Conservation (phyloP, 1,140 invertebrate genomes). For the Mamestra configurata region DNA sequence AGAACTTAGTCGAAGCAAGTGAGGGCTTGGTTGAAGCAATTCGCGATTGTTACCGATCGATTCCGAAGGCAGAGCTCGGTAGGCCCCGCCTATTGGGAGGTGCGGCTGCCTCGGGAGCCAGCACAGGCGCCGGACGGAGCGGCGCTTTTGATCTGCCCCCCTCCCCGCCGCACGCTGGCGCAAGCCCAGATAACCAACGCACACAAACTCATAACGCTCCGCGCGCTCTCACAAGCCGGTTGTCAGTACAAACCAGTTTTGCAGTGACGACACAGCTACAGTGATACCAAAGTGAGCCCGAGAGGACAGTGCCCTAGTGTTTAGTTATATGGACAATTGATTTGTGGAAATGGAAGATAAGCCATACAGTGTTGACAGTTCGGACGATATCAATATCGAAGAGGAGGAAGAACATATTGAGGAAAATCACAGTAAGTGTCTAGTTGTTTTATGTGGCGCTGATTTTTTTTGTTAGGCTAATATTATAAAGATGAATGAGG, state of each 20-base stretch:
- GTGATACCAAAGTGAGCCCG: constrained; percentile 69
- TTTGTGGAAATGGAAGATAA: constrained; percentile 84
- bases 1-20: constrained; percentile 65
- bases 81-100: constrained; percentile 84
- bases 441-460: constrained; percentile 28
- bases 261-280: constrained; percentile 68
- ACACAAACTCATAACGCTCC: constrained; percentile 82
- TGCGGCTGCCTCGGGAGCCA: constrained; percentile 85
- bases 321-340: constrained; percentile 69
- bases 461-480: constrained; percentile 41
- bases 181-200: constrained; percentile 76
- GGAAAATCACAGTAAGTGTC: constrained; percentile 79
- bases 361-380: constrained; percentile 85
- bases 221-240: constrained; percentile 83
- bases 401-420: constrained; percentile 83
- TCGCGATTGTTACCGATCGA: constrained; percentile 79
- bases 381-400: constrained; percentile 83
- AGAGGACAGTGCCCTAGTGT: constrained; percentile 74
- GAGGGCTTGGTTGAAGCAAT: constrained; percentile 68
- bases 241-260: constrained; percentile 83
- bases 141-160: constrained; percentile 82
- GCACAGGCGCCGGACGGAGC: constrained; percentile 76
- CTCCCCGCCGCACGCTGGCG: constrained; percentile 65
- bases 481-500: not conserved
- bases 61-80: constrained; percentile 81